Evolutionary conservation across 2,113 vertebrate genomes (phyloP).

Genomic region (Sminthopsis crassicaudata): DNA sequence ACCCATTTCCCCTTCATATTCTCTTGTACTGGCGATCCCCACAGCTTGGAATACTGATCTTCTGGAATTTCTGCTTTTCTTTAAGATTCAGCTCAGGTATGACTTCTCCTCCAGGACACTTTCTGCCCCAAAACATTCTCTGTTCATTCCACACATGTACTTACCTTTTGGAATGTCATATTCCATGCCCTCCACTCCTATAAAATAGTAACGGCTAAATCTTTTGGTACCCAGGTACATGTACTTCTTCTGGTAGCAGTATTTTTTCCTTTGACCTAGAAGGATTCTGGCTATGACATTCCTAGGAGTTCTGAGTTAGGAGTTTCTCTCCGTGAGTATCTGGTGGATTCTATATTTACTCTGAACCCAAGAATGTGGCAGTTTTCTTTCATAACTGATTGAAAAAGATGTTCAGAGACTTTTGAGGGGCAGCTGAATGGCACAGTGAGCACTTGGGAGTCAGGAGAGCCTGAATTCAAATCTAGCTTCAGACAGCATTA

Average conservation of each 20-base stretch:
- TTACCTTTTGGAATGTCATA: background rate
- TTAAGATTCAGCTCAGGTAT: background rate
- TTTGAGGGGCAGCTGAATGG: background rate
- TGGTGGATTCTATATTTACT: too few species aligned
- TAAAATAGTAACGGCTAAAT: background rate
- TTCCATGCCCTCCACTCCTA: background rate
- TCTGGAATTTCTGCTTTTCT: background rate
- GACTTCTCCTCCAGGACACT: background rate
- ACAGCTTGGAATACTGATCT: background rate
- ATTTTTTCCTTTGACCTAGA: background rate
- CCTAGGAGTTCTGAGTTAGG: too few species aligned
- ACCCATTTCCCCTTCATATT: background rate
- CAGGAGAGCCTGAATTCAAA: background rate
- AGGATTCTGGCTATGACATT: too few species aligned
- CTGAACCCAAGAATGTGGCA: background rate
- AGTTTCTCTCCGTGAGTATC: too few species aligned
- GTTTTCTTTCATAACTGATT: background rate
- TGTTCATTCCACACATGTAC: background rate
- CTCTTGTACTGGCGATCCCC: background rate
- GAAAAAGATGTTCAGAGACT: background rate
- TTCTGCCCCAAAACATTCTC: background rate
- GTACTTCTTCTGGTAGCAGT: background rate
- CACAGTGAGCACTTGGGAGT: background rate
- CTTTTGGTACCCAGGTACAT: background rate
- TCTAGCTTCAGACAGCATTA: background rate